Percentiles rank a stretch among this genome's conserved stretches.
Conservation (phyloP, 2,888 invertebrate genomes). For the Drosophila monieri region DNA sequence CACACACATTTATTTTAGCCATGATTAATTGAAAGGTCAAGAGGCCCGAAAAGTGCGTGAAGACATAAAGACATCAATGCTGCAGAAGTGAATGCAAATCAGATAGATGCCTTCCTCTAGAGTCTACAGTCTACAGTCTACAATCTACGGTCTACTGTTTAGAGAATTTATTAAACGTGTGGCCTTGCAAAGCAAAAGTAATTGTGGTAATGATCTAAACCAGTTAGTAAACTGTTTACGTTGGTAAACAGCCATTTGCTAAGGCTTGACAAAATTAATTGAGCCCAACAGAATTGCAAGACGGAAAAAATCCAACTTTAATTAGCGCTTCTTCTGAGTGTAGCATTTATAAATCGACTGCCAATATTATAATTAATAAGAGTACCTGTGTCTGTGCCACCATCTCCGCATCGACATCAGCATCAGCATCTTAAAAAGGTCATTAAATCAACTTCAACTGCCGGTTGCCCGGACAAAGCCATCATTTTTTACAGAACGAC, state of each 20-base stretch:
- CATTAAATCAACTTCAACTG: constrained; percentile 57
- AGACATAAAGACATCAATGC: constrained; percentile 34
- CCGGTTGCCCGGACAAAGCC: constrained; percentile 28
- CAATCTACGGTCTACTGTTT: background rate
- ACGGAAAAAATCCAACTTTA: constrained; percentile 54
- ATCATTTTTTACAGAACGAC: constrained; percentile 50
- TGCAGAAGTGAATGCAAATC: constrained; percentile 15
- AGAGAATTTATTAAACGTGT: constrained; percentile 5
- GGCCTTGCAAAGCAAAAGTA: constrained; percentile 29
- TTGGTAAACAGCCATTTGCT: constrained; percentile 16
- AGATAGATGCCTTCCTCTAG: background rate
- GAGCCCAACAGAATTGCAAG: constrained; percentile 23
- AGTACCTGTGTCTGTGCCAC: constrained; percentile 41
- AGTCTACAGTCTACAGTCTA: background rate
- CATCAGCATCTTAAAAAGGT: constrained; percentile 55
- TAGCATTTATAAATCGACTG: constrained; percentile 58
- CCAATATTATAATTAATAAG: constrained; percentile 73
- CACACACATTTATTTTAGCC: constrained; percentile 57
- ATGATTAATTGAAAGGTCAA: constrained; percentile 78
- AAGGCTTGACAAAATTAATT: constrained; percentile 52
- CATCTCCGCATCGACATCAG: constrained; percentile 40
- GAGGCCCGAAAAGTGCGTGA: constrained; percentile 55
- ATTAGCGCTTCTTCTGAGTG: constrained; percentile 53
- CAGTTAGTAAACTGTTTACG: constrained; percentile 4
- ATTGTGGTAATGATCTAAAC: constrained; percentile 26